phyloP scores from a whole-genome alignment of 2,113 vertebrate genomes.

The Pluvialis apricaria region DNA sequence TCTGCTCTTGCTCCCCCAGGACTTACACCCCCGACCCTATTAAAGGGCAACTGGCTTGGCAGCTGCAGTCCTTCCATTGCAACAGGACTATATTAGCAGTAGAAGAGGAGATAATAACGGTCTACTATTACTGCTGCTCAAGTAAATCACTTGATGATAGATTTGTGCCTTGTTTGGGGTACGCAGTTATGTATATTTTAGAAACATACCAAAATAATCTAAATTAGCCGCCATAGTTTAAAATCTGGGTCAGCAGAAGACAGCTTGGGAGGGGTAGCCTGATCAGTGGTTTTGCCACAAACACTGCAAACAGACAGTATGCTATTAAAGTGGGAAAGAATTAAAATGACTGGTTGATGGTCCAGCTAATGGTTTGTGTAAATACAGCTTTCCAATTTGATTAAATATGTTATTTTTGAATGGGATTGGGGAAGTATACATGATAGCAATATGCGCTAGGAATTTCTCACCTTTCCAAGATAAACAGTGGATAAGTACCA shows the following conservation, averaged over 20 bases:
- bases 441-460: background rate
- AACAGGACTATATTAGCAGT: background rate
- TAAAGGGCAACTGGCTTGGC: background rate
- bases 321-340: background rate
- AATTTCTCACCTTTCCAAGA: constrained; percentile 37
- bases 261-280: background rate
- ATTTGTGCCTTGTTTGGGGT: background rate
- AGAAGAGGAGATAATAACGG: background rate
- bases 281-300: background rate
- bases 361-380: background rate
- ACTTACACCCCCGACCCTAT: background rate
- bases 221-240: background rate
- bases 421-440: background rate
- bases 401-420: background rate
- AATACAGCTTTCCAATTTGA: background rate
- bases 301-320: background rate
- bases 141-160: background rate
- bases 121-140: background rate
- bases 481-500: background rate
- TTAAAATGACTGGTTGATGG: background rate
- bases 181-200: background rate
- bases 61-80: background rate
- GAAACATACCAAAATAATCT: background rate
- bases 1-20: background rate
- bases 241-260: background rate